These are phyloP conservation scores for Lydus trimaculatus DNA, from an alignment of 2,888 invertebrate genomes.

Conservation along the genomic window DNA sequence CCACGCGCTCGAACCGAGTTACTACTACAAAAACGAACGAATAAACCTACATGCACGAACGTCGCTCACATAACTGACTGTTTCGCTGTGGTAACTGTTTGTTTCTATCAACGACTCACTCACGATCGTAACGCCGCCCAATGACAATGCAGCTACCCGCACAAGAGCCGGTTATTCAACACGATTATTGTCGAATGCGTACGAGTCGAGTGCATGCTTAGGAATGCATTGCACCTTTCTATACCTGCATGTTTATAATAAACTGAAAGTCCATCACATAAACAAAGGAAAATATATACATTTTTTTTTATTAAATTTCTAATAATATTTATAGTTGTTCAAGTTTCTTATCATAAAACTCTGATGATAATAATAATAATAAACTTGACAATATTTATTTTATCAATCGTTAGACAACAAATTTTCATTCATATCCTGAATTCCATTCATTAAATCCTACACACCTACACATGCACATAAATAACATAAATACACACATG, in stretches of 20 bases:
- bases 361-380: not conserved
- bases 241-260: constrained; percentile 25
- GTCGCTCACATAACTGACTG: constrained; percentile 28
- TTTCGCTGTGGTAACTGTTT: not conserved
- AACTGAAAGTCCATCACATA: not conserved
- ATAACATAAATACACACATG: not conserved
- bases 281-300: not conserved
- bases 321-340: not conserved
- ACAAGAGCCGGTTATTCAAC: constrained; percentile 16
- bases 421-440: not conserved
- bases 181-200: constrained; percentile 12
- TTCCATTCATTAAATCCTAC: constrained; percentile 1
- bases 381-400: not conserved
- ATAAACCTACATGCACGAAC: constrained; percentile 11
- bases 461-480: not conserved
- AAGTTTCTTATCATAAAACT: not conserved
- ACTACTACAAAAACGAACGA: not conserved
- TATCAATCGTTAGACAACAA: not conserved
- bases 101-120: not conserved
- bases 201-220: constrained; percentile 20
- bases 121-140: constrained; percentile 16
- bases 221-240: constrained; percentile 27
- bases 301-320: no score
- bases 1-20: constrained; percentile 23
- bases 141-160: constrained; percentile 27